Evolutionary conservation across 2,797 vertebrate genomes (phyloP).

Genomic region (Microcaecilia unicolor): DNA sequence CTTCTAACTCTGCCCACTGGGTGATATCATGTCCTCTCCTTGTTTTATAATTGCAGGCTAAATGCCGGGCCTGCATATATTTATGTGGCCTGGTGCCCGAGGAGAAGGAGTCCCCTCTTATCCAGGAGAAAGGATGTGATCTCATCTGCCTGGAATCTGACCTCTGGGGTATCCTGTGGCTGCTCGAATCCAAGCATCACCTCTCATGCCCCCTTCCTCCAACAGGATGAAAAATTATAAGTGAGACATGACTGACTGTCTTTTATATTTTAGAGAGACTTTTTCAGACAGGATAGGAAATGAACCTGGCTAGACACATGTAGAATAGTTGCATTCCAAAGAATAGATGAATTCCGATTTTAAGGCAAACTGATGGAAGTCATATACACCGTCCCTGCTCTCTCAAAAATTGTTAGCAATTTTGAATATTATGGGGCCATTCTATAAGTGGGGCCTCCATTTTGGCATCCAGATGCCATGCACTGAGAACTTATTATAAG

Average conservation of each 20-base stretch:
- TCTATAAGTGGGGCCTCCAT: no score
- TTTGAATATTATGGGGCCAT: no score
- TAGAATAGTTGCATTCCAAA: no score
- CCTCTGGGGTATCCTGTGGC: conserved; percentile 77
- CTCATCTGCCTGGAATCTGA: conserved; percentile 80
- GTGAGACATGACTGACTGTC: conserved; percentile 16
- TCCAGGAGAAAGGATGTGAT: conserved; percentile 85
- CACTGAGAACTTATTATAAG: no score
- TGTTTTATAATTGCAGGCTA: conserved; percentile 14
- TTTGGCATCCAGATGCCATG: no score
- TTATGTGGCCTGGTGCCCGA: conserved; percentile 24
- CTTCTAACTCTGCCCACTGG: rapidly evolving
- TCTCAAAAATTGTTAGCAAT: conserved; percentile 10
- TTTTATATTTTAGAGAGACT: conserved; percentile 28
- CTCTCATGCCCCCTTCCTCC: conserved; percentile 53
- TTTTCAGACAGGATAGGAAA: conserved; percentile 40
- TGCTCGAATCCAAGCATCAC: conserved; percentile 75
- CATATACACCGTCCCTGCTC: conserved; percentile 4
- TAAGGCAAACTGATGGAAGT: conserved; percentile 24
- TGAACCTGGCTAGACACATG: conserved; percentile 40
- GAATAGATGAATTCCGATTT: no score
- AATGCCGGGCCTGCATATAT: conserved; percentile 35
- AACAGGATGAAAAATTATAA: conserved; percentile 33
- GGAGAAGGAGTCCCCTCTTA: conserved; percentile 66
- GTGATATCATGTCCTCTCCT: conserved; percentile 3